Evolutionary conservation across 2,113 vertebrate species (phyloP), one percentile per base, ranked within the genome.

Genomic region (Acinonyx jubatus): DNA sequence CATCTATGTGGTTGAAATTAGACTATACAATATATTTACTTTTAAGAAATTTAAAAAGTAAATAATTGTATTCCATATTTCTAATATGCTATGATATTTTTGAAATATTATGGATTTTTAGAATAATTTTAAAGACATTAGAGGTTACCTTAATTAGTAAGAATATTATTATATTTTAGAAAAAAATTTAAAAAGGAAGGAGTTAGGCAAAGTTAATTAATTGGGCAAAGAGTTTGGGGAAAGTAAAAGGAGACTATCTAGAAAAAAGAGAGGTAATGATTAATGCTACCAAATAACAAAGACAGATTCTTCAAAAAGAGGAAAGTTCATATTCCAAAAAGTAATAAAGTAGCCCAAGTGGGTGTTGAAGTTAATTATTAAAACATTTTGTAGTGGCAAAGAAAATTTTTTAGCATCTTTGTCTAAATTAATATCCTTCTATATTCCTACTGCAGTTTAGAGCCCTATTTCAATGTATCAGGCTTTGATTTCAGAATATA

Each of bases 41-140:
- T 88, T 95, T 79, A 81, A 92, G 11, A 86, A 95, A 57, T 81
- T 86, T 90, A 63, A 87, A 87, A n/a, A 76, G 36, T 38, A 74
- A 61, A 48, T 55, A 61, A 21, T 61, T 61, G 2, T 61, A 38
- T 45, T 71, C 10, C 13, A 88, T 66, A 76, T 61, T 50, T 65
- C n/a, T 14, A 73, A 90, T 66, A 29, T n/a, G n/a, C 8, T 76
- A 73, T 31, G 15, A 45, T 50, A 91, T 31, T 84, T 91, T 79
- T 73, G 0, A 91, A 93, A 84, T 68, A 87, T 2, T 82, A 41
- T 48, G 15, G 0, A 69, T 33, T 89, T 83, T 81, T 25, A 55
- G 15, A 65, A 96, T 71, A 61, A 86, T n/a, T 89, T 87, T 83
- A 82, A 86, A 71, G 52, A 91, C 57, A 1, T 25, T 33, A 85